A percentile compares a stretch with the other conserved stretches of the same genome.
These are phyloP conservation scores for Hycleus phaleratus DNA, from an alignment of 1,140 invertebrate genomes.

Conservation along the genomic window DNA sequence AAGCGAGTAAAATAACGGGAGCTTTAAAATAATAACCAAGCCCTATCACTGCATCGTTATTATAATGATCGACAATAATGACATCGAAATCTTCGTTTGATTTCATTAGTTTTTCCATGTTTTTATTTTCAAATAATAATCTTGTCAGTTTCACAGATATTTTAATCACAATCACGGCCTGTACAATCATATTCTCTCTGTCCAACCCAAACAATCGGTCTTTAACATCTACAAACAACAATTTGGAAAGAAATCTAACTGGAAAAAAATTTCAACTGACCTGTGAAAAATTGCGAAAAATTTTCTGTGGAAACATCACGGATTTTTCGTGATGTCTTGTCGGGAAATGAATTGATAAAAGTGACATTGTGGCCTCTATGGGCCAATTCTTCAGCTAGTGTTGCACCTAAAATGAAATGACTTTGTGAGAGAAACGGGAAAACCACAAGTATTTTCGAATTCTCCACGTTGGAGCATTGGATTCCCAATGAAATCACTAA, in stretches of 20 bases:
- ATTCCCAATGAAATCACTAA: not conserved
- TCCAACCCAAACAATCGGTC: too few relatives aligned
- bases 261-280: too few relatives aligned
- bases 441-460: slow-evolving; percentile 3
- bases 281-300: too few relatives aligned
- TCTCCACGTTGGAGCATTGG: not conserved
- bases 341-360: slow-evolving; percentile 38
- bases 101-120: slow-evolving; percentile 24
- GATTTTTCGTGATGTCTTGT: slow-evolving; percentile 19
- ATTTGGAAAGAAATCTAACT: too few relatives aligned
- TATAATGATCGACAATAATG: slow-evolving; percentile 56
- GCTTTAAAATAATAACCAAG: slow-evolving; percentile 49
- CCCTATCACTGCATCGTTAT: slow-evolving; percentile 56
- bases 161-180: too few relatives aligned
- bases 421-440: not conserved
- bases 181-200: too few relatives aligned
- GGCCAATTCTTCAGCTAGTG: not conserved
- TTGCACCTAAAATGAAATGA: not conserved
- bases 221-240: too few relatives aligned
- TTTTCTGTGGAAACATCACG: slow-evolving; percentile 1
- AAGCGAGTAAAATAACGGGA: not conserved
- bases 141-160: too few relatives aligned
- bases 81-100: slow-evolving; percentile 50
- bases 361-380: slow-evolving; percentile 39
- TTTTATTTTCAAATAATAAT: not conserved